These are phyloP conservation scores for Xyrauchen texanus DNA, from an alignment of 2,113 vertebrate genomes.

Conservation along the genomic window DNA sequence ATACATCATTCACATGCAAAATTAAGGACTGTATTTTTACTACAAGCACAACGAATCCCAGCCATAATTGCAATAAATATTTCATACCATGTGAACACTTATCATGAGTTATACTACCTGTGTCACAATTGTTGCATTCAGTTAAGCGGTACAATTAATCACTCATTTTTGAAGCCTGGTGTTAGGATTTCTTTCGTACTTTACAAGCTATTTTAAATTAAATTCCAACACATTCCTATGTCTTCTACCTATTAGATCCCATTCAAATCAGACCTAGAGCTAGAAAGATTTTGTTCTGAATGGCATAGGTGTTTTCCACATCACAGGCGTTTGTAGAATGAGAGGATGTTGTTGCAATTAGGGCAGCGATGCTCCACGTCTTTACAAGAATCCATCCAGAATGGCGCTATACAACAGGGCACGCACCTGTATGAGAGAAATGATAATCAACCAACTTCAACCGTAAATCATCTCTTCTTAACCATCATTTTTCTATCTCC, in stretches of 20 bases:
- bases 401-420: conserved; percentile 86
- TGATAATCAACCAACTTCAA: background rate
- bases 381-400: conserved; percentile 83
- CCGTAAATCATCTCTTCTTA: no score
- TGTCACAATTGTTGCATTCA: background rate
- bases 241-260: background rate
- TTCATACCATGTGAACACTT: background rate
- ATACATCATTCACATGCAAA: background rate
- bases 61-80: background rate
- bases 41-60: background rate
- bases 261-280: background rate
- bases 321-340: conserved; percentile 79
- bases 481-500: no score
- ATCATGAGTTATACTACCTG: background rate
- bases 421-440: conserved; percentile 72
- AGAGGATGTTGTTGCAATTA: conserved; percentile 72
- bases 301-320: background rate
- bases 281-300: background rate
- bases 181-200: background rate
- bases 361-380: conserved; percentile 89
- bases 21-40: no score
- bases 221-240: background rate
- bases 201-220: background rate
- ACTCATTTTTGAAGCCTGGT: no score
- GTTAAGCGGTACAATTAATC: background rate